Conservation (phyloP, 2,113 vertebrate species). For the Junco hyemalis region DNA sequence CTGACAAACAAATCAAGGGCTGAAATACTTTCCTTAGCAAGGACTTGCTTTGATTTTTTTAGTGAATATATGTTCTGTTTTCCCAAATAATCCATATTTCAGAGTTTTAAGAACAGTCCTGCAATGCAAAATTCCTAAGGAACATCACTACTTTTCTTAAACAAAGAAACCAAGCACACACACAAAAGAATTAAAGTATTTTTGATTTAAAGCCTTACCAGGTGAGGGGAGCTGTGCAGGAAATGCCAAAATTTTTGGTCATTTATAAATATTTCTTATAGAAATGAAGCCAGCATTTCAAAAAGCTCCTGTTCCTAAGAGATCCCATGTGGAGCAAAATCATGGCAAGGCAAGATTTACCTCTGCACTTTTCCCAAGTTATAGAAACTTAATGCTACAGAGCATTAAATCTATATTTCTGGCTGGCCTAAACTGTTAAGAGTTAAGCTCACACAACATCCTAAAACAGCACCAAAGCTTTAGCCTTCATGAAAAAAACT, state of each 20-base stretch:
- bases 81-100: neutral
- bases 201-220: neutral
- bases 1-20: neutral
- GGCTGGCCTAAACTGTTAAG: neutral
- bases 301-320: neutral
- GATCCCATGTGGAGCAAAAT: neutral
- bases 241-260: neutral
- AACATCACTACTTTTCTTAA: accelerated
- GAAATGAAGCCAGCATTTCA: neutral
- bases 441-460: neutral
- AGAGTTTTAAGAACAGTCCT: neutral
- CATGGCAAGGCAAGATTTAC: neutral
- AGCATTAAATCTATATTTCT: neutral
- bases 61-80: neutral
- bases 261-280: neutral
- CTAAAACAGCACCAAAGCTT: neutral
- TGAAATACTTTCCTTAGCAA: neutral
- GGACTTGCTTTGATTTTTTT: neutral
- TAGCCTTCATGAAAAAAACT: neutral
- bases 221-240: neutral
- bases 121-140: neutral
- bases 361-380: neutral
- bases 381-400: accelerated
- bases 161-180: neutral
- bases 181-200: neutral